These are phyloP conservation scores for Scelioninae gen. 1 DNA, from an alignment of 2,888 invertebrate genomes.

Conservation along the genomic window DNA sequence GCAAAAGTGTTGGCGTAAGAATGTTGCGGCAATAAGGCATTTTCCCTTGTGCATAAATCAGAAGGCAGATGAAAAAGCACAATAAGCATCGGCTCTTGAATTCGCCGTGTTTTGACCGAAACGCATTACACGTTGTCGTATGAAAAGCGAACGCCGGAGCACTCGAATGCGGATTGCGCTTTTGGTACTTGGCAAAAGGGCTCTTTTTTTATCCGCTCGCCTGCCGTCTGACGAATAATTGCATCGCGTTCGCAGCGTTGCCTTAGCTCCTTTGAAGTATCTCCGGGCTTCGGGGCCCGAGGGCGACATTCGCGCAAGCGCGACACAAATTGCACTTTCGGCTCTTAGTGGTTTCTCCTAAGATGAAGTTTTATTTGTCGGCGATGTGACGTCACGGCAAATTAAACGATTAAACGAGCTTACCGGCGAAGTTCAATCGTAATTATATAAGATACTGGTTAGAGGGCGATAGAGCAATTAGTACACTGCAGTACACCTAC, in stretches of 20 bases:
- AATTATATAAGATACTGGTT: no score
- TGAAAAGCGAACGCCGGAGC: constrained; percentile 64
- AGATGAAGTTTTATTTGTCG: constrained; percentile 68
- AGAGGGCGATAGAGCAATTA: no score
- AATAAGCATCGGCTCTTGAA: constrained; percentile 68
- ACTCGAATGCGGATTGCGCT: constrained; percentile 70
- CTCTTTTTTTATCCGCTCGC: constrained; percentile 67
- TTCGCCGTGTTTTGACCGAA: constrained; percentile 66
- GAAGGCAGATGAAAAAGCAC: constrained; percentile 65
- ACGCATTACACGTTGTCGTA: constrained; percentile 66
- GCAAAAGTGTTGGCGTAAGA: constrained; percentile 63
- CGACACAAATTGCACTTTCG: constrained; percentile 68
- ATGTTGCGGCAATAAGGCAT: constrained; percentile 66
- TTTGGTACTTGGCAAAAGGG: constrained; percentile 65
- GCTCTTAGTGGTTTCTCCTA: constrained; percentile 64
- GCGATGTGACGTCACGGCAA: constrained; percentile 63
- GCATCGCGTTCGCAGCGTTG: constrained; percentile 67
- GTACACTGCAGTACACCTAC: no score
- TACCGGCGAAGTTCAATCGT: no score
- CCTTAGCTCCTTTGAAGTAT: constrained; percentile 69
- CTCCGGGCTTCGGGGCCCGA: constrained; percentile 59
- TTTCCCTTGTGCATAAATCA: constrained; percentile 62
- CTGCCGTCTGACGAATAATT: constrained; percentile 66
- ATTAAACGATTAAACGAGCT: no score
- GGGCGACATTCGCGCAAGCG: constrained; percentile 46